phyloP scores from a whole-genome alignment of 2,888 invertebrate species.

The Leucophenga montana region DNA sequence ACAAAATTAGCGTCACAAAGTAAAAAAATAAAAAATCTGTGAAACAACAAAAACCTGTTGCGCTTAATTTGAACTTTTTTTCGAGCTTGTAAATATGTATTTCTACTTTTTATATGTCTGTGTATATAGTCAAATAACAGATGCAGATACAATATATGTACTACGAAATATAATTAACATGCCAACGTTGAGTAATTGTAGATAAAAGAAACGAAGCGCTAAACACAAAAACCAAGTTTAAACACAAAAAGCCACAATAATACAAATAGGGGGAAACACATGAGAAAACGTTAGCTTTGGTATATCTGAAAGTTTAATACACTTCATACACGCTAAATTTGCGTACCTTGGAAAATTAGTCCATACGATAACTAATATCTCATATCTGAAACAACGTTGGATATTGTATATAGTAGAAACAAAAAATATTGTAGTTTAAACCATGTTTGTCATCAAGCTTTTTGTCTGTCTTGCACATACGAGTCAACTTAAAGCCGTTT shows the following conservation, averaged over 20 bases:
- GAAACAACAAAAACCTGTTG: constrained; percentile 51
- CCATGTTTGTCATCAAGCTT: no score
- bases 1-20: neutral
- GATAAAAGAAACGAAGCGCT: no score
- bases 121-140: constrained; percentile 6
- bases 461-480: no score
- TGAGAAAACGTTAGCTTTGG: no score
- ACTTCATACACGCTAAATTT: no score
- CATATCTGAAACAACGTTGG: no score
- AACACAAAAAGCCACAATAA: neutral
- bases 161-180: constrained; percentile 12
- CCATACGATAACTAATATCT: no score
- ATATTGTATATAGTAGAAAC: no score
- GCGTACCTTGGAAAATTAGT: no score
- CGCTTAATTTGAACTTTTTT: constrained; percentile 32
- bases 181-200: neutral
- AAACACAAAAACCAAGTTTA: neutral
- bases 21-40: constrained; percentile 29
- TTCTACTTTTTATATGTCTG: neutral
- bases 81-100: neutral
- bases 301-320: no score
- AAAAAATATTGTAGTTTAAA: no score
- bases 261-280: neutral
- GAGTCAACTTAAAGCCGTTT: no score
- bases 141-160: neutral